These are phyloP conservation scores for Imbricaverruca yamaguchii DNA, from an alignment of 2,888 invertebrate species.

Conservation along the genomic window DNA sequence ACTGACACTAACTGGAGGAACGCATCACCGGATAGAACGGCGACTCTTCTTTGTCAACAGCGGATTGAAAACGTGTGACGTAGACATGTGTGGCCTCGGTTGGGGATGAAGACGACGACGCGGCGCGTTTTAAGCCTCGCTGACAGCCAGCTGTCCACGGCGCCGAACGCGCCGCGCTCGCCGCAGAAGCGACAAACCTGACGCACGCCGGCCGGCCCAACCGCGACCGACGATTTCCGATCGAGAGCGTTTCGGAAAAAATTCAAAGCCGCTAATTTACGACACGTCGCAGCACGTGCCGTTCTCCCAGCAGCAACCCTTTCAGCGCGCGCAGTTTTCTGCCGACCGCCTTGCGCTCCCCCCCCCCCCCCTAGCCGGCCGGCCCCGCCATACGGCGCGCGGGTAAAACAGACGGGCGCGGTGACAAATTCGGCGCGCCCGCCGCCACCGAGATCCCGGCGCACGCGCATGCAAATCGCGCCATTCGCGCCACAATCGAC, in stretches of 20 bases:
- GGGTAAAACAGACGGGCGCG: not conserved
- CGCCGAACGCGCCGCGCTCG: too few relatives aligned
- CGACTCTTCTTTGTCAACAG: too few relatives aligned
- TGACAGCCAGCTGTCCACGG: too few relatives aligned
- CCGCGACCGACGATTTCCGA: not conserved
- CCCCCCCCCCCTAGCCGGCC: not conserved
- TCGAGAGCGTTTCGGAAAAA: not conserved
- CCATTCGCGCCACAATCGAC: not conserved
- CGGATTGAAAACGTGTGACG: too few relatives aligned
- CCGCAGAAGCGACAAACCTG: too few relatives aligned
- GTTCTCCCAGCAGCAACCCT: not conserved
- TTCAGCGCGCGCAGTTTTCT: not conserved
- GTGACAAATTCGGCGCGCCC: not conserved
- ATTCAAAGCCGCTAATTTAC: not conserved
- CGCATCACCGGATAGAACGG: too few relatives aligned
- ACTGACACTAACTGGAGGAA: too few relatives aligned
- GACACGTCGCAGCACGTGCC: not conserved
- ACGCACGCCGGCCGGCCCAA: not conserved
- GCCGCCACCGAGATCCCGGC: not conserved
- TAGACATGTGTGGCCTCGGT: too few relatives aligned
- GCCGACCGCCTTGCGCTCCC: not conserved
- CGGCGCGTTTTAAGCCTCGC: too few relatives aligned
- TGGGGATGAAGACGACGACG: too few relatives aligned
- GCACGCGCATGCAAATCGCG: not conserved
- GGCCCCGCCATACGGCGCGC: not conserved